Evolutionary conservation across 2,113 vertebrate genomes (phyloP).

Genomic region (Psilopogon haemacephalus): DNA sequence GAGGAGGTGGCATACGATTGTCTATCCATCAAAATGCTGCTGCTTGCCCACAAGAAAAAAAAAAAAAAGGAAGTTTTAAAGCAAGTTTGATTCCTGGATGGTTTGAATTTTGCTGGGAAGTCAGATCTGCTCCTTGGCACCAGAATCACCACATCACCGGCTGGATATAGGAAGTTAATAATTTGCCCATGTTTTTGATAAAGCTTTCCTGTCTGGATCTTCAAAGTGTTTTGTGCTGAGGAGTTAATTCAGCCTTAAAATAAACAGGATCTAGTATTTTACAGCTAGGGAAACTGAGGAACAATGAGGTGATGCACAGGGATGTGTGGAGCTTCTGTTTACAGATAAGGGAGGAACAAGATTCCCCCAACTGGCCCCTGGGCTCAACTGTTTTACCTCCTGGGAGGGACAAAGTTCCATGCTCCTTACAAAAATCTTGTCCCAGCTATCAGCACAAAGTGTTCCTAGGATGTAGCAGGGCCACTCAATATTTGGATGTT

Average conservation of each 20-base stretch:
- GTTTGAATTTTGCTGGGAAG: constrained; percentile 8
- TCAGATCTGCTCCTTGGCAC: not conserved
- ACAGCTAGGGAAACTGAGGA: constrained; percentile 28
- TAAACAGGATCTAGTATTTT: constrained; percentile 47
- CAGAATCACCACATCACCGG: not conserved
- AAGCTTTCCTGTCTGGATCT: not conserved
- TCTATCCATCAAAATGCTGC: not conserved
- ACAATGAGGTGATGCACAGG: not conserved
- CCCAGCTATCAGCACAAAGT: not conserved
- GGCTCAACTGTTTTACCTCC: not conserved
- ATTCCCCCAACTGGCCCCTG: not conserved
- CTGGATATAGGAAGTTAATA: constrained; percentile 40
- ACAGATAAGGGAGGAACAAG: not conserved
- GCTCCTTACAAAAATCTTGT: not conserved
- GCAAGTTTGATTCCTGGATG: not conserved
- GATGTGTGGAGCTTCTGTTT: not conserved
- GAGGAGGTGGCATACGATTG: not conserved
- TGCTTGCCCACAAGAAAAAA: not conserved
- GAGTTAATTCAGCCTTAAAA: not conserved
- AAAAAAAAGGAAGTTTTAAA: not conserved
- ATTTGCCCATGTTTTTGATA: constrained; percentile 10
- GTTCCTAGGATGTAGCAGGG: not conserved
- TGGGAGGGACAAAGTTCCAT: not conserved
- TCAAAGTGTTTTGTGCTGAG: not conserved
- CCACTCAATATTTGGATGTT: not conserved